Evolutionary conservation across 2,888 invertebrate genomes (phyloP), one percentile per base, ranked within the genome.

Genomic region (Arrhopalites spinosus): DNA sequence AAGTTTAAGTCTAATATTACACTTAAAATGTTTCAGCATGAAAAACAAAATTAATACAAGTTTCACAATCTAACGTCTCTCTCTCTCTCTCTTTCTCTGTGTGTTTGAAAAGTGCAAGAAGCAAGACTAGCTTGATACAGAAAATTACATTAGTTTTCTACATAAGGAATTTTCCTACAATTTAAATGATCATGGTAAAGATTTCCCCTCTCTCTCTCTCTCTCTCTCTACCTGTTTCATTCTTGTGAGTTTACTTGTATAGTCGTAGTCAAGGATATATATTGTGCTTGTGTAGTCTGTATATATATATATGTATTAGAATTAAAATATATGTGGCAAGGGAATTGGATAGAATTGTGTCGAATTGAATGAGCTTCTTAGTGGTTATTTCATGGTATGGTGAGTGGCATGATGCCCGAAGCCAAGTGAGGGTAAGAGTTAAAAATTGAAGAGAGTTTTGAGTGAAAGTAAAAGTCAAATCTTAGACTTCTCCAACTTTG

Each of bases 371-470:
- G 69, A 70, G 59, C 56, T 53, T 70, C 69, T 70, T 30, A 70
- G 70, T 70, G 70, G 70, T 70, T 70, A 70, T 70, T 70, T 70
- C 70, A 70, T 56, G 70, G 70, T 70, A 36, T 30, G 56, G 29
- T 70, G 69, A 69, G 69, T 69, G 69, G 69, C 50, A 53, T 69
- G 69, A 13, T 23, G 69, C 69, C 69, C 53, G 23, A 29, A 69
- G 69, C 69, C 25, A 69, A 50, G 45, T 50, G 53, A n/a, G n/a
- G n/a, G n/a, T n/a, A n/a, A n/a, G n/a, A n/a, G n/a, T n/a, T n/a
- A n/a, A n/a, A n/a, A n/a, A n/a, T n/a, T n/a, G n/a, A n/a, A n/a
- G n/a, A n/a, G n/a, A n/a, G n/a, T n/a, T n/a, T n/a, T n/a, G n/a
- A n/a, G n/a, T n/a, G n/a, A n/a, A n/a, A n/a, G n/a, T n/a, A n/a